A percentile compares a stretch with the other conserved stretches of the same genome.
These are phyloP conservation scores for Trichopoda pennipes DNA, from an alignment of 2,888 invertebrate genomes.

Conservation along the genomic window DNA sequence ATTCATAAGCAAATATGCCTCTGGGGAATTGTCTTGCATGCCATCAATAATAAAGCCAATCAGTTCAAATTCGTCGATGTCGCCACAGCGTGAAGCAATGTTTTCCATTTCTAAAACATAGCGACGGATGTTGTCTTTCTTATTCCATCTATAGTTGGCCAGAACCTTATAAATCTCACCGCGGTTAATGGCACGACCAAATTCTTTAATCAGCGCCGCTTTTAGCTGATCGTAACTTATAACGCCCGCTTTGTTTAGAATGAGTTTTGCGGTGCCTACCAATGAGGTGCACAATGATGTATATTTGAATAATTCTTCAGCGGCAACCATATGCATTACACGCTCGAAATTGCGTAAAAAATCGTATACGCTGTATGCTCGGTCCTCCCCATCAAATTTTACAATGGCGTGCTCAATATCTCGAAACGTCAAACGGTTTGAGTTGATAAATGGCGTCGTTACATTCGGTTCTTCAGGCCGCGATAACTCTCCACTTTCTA, in stretches of 20 bases:
- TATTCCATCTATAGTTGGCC: slow-evolving; percentile 41
- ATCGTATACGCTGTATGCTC: slow-evolving; percentile 23
- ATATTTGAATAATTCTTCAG: slow-evolving; percentile 28
- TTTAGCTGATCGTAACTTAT: slow-evolving; percentile 13
- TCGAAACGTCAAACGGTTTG: slow-evolving; percentile 19
- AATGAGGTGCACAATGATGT: background rate
- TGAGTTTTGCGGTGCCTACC: slow-evolving; percentile 9
- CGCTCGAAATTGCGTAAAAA: background rate
- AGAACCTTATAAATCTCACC: slow-evolving; percentile 27
- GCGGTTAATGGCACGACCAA: slow-evolving; percentile 28
- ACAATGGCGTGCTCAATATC: slow-evolving; percentile 31
- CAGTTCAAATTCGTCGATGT: slow-evolving; percentile 26
- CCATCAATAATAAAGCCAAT: slow-evolving; percentile 37
- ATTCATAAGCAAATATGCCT: slow-evolving; percentile 43
- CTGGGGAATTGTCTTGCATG: slow-evolving; percentile 54
- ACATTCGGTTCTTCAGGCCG: too few relatives aligned
- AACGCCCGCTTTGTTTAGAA: slow-evolving; percentile 15
- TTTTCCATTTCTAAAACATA: slow-evolving; percentile 59
- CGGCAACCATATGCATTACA: slow-evolving; percentile 10
- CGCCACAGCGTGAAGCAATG: slow-evolving; percentile 45
- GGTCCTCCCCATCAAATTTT: slow-evolving; percentile 33
- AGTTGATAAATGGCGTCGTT: background rate
- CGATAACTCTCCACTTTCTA: background rate
- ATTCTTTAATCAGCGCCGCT: slow-evolving; percentile 3
- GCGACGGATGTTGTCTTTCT: slow-evolving; percentile 50